A percentile compares a stretch with the other conserved stretches of the same genome.
Conservation (phyloP, 2,113 vertebrate species). For the Dolichallabes microphthalmus region DNA sequence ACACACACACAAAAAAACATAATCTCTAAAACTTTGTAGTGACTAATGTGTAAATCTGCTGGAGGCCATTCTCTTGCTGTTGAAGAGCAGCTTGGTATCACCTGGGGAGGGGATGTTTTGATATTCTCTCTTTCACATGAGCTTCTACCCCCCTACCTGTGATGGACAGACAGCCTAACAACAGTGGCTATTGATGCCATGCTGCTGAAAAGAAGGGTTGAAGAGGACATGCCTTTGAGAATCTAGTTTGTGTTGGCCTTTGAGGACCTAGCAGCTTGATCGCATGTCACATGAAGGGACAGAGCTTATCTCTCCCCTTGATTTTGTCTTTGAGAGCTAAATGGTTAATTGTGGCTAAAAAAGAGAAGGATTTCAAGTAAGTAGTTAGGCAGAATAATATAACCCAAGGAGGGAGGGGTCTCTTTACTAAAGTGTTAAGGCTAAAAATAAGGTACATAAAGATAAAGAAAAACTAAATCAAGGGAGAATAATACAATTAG, state of each 20-base stretch:
- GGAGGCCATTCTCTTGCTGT: constrained; percentile 64
- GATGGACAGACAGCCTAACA: constrained; percentile 66
- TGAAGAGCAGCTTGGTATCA: constrained; percentile 67
- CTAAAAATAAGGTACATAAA: constrained; percentile 79
- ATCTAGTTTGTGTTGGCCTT: constrained; percentile 66
- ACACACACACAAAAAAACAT: constrained; percentile 11
- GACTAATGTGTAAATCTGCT: constrained; percentile 42
- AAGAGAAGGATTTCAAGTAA: constrained; percentile 70
- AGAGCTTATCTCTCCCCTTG: constrained; percentile 58
- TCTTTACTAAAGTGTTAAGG: constrained; percentile 76
- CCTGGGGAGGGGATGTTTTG: constrained; percentile 54
- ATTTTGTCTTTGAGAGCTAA: constrained; percentile 75
- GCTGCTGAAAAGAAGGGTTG: constrained; percentile 60
- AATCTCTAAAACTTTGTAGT: constrained; percentile 36
- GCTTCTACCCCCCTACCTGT: constrained; percentile 54
- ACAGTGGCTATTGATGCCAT: constrained; percentile 53
- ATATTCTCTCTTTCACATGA: constrained; percentile 64
- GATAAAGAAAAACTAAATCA: constrained; percentile 65
- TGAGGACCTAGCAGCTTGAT: constrained; percentile 73
- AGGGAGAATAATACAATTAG: constrained; percentile 79
- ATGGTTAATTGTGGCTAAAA: constrained; percentile 75
- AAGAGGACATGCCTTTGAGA: constrained; percentile 70
- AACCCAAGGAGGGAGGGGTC: constrained; percentile 72
- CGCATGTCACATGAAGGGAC: constrained; percentile 69
- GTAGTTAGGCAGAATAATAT: constrained; percentile 73